phyloP scores from a whole-genome alignment of 2,797 vertebrate species.

The Acrossocheilus wenchowensis region DNA sequence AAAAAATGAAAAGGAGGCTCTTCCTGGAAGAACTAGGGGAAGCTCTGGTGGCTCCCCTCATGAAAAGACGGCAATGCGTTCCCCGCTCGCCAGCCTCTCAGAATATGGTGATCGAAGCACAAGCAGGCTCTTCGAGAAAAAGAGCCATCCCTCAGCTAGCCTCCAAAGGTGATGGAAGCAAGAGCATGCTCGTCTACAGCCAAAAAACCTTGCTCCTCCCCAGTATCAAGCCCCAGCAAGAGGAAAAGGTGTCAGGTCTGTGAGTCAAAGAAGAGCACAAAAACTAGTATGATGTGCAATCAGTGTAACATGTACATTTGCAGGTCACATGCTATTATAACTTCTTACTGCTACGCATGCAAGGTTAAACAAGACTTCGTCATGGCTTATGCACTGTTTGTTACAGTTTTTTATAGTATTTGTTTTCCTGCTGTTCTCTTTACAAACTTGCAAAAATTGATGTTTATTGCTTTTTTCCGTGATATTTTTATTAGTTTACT shows the following conservation, averaged over 20 bases:
- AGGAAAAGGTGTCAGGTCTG: slow-evolving; percentile 36
- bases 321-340: background rate
- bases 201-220: background rate
- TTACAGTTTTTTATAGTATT: background rate
- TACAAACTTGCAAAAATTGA: background rate
- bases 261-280: background rate
- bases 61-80: background rate
- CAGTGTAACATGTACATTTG: slow-evolving; percentile 25
- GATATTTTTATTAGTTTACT: background rate
- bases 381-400: background rate
- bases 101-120: background rate
- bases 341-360: background rate
- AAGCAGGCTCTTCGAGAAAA: no score
- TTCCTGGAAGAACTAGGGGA: background rate
- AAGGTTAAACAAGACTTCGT: background rate
- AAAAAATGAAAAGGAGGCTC: background rate
- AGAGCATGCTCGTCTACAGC: background rate
- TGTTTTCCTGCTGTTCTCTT: background rate
- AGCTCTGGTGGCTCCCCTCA: background rate
- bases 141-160: no score
- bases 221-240: slow-evolving; percentile 21
- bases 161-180: background rate
- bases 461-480: background rate
- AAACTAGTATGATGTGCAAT: background rate
- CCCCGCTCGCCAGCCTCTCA: background rate